These are phyloP conservation scores for Lerema accius DNA, from an alignment of 1,140 invertebrate species.

Conservation along the genomic window DNA sequence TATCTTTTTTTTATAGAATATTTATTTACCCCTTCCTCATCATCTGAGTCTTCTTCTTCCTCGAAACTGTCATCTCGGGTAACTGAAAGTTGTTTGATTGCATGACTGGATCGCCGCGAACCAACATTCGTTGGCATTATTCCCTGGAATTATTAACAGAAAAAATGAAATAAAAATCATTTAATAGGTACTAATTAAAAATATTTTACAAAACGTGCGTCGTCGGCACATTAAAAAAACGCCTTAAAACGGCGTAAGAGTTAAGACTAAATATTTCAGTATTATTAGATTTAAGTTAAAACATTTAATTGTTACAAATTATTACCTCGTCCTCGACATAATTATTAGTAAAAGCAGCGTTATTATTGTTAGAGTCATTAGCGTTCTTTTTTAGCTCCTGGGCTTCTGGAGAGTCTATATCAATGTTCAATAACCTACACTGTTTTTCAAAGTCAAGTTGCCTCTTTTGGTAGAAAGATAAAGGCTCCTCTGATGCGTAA, in stretches of 20 bases:
- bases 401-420: constrained; percentile 67
- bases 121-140: constrained; percentile 76
- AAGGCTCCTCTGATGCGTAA: constrained; percentile 62
- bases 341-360: constrained; percentile 68
- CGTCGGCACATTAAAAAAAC: too few species aligned
- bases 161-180: not conserved
- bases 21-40: constrained; percentile 62
- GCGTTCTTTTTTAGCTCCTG: constrained; percentile 55
- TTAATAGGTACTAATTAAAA: too few species aligned
- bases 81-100: constrained; percentile 75
- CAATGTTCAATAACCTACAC: constrained; percentile 73
- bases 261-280: too few species aligned
- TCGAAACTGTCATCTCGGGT: constrained; percentile 79
- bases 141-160: constrained; percentile 54
- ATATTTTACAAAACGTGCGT: too few species aligned
- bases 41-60: constrained; percentile 82
- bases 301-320: too few species aligned
- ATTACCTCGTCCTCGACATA: constrained; percentile 64
- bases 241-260: too few species aligned
- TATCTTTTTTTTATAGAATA: too few species aligned
- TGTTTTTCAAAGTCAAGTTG: constrained; percentile 73
- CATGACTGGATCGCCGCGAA: constrained; percentile 79
- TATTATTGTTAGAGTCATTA: constrained; percentile 61
- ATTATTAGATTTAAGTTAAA: too few species aligned
- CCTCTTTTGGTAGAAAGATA: constrained; percentile 71